A percentile compares a stretch with the other conserved stretches of the same genome.
Evolutionary conservation across 2,113 vertebrate species (phyloP).

Genomic region (Myiopsitta monachus): DNA sequence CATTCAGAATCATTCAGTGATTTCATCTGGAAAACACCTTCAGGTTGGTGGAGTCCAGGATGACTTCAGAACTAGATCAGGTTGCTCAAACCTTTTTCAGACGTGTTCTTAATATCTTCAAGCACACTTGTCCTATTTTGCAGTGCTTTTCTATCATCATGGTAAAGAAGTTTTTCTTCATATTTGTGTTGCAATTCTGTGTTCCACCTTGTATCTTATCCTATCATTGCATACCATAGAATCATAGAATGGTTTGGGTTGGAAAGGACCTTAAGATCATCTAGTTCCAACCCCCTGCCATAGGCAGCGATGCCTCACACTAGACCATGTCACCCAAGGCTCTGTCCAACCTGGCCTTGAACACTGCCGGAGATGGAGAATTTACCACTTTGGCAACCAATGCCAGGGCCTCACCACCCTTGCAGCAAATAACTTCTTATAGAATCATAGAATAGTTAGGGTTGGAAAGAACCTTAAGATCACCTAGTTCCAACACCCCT

Average conservation of each 20-base stretch:
- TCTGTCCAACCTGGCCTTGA: background rate
- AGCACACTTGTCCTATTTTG: background rate
- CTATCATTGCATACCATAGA: background rate
- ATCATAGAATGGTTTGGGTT: background rate
- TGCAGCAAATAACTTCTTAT: too few relatives aligned
- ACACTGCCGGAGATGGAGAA: background rate
- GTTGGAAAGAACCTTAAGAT: too few relatives aligned
- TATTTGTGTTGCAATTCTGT: background rate
- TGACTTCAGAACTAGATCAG: background rate
- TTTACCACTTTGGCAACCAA: background rate
- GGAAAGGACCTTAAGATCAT: background rate
- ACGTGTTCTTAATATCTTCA: background rate
- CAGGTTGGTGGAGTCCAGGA: background rate
- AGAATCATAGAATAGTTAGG: background rate
- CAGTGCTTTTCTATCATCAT: background rate
- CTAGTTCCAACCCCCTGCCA: background rate
- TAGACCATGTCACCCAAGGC: background rate
- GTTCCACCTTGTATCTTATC: background rate
- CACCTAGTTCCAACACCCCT: too few relatives aligned
- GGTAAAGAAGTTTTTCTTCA: background rate
- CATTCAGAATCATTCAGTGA: background rate
- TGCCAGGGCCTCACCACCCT: background rate
- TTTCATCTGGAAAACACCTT: background rate
- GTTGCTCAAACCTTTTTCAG: background rate
- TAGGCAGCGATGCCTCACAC: background rate